Evolutionary conservation across 2,797 vertebrate genomes (phyloP).

Genomic region (Cygnus olor): DNA sequence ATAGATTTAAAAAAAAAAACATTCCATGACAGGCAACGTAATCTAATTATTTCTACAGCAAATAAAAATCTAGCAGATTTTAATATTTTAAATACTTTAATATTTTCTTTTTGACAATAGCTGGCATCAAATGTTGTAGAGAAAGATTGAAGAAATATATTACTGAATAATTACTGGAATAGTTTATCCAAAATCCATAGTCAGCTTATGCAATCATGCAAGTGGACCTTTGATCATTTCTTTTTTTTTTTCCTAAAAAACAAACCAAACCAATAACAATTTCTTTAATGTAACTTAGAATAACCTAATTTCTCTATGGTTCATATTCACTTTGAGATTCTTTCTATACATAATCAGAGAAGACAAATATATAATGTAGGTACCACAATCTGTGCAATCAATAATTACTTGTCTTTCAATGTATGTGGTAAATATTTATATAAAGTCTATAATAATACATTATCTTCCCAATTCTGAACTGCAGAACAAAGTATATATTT

Average conservation of each 20-base stretch:
- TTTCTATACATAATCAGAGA: neutral
- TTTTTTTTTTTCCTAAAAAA: neutral
- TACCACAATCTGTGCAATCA: neutral
- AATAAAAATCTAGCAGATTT: neutral
- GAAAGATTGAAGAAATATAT: neutral
- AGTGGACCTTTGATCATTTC: neutral
- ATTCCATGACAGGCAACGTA: neutral
- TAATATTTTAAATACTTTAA: neutral
- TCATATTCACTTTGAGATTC: neutral
- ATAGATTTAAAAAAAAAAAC: neutral
- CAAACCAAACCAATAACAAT: neutral
- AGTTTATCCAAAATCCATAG: neutral
- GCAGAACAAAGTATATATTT: neutral
- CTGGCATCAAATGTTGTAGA: neutral
- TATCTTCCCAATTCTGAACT: neutral
- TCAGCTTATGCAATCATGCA: neutral
- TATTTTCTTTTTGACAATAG: neutral
- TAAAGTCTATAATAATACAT: neutral
- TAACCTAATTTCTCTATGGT: rapidly evolving
- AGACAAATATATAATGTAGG: neutral
- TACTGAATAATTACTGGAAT: neutral
- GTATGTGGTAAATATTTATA: neutral
- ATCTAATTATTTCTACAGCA: neutral
- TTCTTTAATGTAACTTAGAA: neutral
- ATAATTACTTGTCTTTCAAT: neutral